phyloP scores from a whole-genome alignment of 2,113 vertebrate genomes.

The Scortum barcoo region DNA sequence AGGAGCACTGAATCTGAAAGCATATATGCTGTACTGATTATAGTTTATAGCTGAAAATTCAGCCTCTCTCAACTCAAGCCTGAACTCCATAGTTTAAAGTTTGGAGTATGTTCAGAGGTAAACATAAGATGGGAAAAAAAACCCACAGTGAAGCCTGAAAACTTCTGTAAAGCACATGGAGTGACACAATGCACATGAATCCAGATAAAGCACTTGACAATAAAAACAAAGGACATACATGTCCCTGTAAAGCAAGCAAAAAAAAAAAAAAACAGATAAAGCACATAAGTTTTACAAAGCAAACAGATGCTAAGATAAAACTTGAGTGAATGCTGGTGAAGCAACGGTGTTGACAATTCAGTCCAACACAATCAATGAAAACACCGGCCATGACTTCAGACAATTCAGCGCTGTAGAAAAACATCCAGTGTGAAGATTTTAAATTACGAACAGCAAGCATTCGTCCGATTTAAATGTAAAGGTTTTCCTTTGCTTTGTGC shows the following conservation, averaged over 20 bases:
- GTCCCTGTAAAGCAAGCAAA: not conserved
- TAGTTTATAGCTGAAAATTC: not conserved
- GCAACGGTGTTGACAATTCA: conserved; percentile 22
- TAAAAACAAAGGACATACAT: conserved; percentile 1
- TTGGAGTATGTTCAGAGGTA: not conserved
- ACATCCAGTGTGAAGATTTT: conserved; percentile 8
- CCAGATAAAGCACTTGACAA: conserved; percentile 20
- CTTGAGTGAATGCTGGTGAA: conserved; percentile 28
- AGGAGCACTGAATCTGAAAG: not conserved
- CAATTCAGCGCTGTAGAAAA: not conserved
- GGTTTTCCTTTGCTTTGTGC: conserved; percentile 12
- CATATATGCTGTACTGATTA: not conserved
- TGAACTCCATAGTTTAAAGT: conserved; percentile 7
- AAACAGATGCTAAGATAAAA: conserved; percentile 15
- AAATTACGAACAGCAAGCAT: not conserved
- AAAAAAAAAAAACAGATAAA: conserved; percentile 28
- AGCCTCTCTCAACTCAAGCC: not conserved
- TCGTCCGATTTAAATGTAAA: conserved; percentile 21
- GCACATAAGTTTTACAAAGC: conserved; percentile 4
- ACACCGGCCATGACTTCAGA: not conserved
- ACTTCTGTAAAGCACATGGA: conserved; percentile 37
- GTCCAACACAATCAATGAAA: conserved; percentile 22
- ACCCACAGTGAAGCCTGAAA: conserved; percentile 1
- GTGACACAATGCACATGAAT: conserved; percentile 12
- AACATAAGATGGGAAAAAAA: conserved; percentile 27